Evolutionary conservation across 2,888 invertebrate species (phyloP).

Genomic region (Lasioglossum figueresi): DNA sequence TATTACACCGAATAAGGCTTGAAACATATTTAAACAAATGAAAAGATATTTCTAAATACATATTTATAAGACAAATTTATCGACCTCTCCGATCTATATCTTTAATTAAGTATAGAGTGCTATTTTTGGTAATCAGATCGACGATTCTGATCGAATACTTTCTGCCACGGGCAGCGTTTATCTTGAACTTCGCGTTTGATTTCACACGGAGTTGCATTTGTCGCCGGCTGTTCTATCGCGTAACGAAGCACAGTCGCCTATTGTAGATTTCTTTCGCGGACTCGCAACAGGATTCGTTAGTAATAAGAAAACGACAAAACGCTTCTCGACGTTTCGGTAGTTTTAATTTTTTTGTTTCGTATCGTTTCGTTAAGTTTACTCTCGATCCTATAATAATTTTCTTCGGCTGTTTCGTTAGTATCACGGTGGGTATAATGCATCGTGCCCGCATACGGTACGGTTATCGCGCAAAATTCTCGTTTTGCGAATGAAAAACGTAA

Average conservation of each 20-base stretch:
- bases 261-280: neutral
- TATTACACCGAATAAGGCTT: too few species aligned
- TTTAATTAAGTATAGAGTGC: neutral
- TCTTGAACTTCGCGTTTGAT: neutral
- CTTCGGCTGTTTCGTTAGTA: neutral
- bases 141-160: neutral
- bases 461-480: neutral
- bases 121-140: neutral
- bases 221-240: neutral
- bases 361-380: neutral
- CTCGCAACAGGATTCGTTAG: neutral
- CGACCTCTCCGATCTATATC: neutral
- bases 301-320: conserved; percentile 1
- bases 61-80: too few species aligned
- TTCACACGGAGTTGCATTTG: neutral
- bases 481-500: neutral
- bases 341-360: conserved; percentile 10
- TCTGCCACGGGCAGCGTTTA: neutral
- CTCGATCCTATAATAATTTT: neutral
- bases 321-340: conserved; percentile 25
- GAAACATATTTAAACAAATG: too few species aligned
- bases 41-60: too few species aligned
- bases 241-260: neutral
- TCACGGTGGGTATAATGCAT: neutral
- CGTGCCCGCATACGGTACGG: neutral